phyloP scores from a whole-genome alignment of 1,140 invertebrate species.

The Adelges cooleyi region DNA sequence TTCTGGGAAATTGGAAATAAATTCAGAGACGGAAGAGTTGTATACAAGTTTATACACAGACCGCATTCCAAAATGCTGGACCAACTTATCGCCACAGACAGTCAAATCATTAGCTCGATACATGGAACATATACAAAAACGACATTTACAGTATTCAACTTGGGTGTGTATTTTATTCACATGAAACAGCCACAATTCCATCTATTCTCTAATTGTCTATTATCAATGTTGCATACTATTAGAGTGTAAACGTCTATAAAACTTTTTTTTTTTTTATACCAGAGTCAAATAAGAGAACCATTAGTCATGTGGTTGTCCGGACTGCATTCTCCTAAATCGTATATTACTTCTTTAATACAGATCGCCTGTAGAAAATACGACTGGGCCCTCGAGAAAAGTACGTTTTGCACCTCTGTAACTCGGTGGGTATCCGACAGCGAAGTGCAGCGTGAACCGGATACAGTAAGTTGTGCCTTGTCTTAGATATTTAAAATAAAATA shows the following conservation, averaged over 20 bases:
- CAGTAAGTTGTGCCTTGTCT: no score
- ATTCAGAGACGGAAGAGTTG: slow-evolving; percentile 67
- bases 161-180: slow-evolving; percentile 49
- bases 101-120: slow-evolving; percentile 71
- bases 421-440: slow-evolving; percentile 52
- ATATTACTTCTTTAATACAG: slow-evolving; percentile 72
- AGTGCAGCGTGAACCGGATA: slow-evolving; percentile 59
- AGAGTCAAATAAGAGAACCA: slow-evolving; percentile 51
- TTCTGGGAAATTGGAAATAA: slow-evolving; percentile 81
- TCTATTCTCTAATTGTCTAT: neutral
- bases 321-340: slow-evolving; percentile 81
- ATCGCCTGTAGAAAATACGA: slow-evolving; percentile 71
- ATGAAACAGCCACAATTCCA: neutral
- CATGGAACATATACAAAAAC: slow-evolving; percentile 69
- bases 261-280: neutral
- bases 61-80: slow-evolving; percentile 65
- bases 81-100: slow-evolving; percentile 64
- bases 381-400: slow-evolving; percentile 76
- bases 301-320: slow-evolving; percentile 83
- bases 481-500: no score
- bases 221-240: neutral
- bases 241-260: no score
- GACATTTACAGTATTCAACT: slow-evolving; percentile 55
- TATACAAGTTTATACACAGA: slow-evolving; percentile 73
- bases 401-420: slow-evolving; percentile 69